phyloP scores from a whole-genome alignment of 1,140 invertebrate species.

The Brevipalpus yothersi region DNA sequence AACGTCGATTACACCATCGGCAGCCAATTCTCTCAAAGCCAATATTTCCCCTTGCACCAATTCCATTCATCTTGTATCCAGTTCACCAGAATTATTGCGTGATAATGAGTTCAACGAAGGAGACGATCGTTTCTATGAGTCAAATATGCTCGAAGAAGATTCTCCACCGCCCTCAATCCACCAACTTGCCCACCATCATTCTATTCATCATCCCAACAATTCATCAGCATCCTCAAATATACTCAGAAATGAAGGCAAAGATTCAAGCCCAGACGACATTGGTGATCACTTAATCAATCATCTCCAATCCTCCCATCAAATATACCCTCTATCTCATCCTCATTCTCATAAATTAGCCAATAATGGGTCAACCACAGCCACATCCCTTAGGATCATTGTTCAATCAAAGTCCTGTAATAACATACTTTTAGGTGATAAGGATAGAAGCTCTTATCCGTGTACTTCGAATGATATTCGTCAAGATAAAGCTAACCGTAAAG shows the following conservation, averaged over 20 bases:
- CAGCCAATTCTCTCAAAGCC: neutral
- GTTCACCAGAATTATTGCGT: slow-evolving; percentile 7
- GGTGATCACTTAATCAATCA: neutral
- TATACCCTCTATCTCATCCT: neutral
- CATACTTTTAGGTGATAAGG: slow-evolving; percentile 1
- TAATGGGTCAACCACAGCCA: neutral
- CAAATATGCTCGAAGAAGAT: neutral
- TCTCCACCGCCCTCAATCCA: neutral
- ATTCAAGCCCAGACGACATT: neutral
- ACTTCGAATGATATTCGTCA: neutral
- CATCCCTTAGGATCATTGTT: slow-evolving; percentile 8
- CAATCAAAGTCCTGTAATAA: slow-evolving; percentile 11
- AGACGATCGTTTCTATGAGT: neutral
- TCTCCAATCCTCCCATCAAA: neutral
- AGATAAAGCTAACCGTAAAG: neutral
- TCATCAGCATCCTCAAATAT: neutral
- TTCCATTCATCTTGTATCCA: slow-evolving; percentile 6
- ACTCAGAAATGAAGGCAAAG: neutral
- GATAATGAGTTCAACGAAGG: neutral
- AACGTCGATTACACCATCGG: neutral
- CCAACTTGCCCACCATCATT: neutral
- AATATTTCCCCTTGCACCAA: neutral
- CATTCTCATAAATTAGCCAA: neutral
- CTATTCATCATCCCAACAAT: neutral
- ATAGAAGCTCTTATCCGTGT: neutral